A percentile compares a stretch with the other conserved stretches of the same genome.
phyloP scores from a whole-genome alignment of 2,113 vertebrate species.

The Kryptolebias marmoratus region DNA sequence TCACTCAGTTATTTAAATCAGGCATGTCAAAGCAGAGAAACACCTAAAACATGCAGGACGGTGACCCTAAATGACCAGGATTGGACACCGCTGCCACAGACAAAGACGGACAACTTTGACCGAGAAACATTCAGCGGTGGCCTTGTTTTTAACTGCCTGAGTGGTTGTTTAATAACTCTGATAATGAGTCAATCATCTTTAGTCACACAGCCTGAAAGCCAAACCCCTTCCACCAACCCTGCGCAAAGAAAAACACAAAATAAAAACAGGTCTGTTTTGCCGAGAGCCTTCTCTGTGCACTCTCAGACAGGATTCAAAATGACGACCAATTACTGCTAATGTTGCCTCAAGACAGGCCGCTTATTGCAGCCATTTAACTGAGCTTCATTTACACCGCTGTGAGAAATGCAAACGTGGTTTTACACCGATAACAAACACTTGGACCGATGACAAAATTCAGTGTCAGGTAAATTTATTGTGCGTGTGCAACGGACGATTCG shows the following conservation, averaged over 20 bases:
- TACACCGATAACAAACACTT: neutral
- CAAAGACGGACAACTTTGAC: too few species aligned
- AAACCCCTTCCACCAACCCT: neutral
- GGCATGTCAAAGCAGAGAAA: too few species aligned
- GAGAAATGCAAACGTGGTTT: neutral
- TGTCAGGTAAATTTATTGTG: neutral
- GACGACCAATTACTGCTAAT: conserved; percentile 52
- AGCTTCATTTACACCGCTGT: conserved; percentile 7
- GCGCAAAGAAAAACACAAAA: too few species aligned
- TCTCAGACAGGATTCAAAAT: conserved; percentile 59
- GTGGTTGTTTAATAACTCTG: conserved; percentile 50
- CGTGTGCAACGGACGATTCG: neutral
- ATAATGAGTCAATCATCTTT: conserved; percentile 46
- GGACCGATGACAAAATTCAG: neutral
- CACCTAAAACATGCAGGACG: too few species aligned
- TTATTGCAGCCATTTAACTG: neutral
- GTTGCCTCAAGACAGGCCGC: conserved; percentile 27
- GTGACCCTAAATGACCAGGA: too few species aligned
- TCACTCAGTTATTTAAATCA: too few species aligned
- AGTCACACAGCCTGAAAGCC: conserved; percentile 20
- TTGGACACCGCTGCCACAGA: too few species aligned
- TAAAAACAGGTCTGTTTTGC: conserved; percentile 41
- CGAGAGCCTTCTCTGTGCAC: conserved; percentile 49
- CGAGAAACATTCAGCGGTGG: conserved; percentile 6
- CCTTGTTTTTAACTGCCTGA: conserved; percentile 31